Conservation (phyloP, 2,888 invertebrate species). For the Callyntrura guangdongensis region DNA sequence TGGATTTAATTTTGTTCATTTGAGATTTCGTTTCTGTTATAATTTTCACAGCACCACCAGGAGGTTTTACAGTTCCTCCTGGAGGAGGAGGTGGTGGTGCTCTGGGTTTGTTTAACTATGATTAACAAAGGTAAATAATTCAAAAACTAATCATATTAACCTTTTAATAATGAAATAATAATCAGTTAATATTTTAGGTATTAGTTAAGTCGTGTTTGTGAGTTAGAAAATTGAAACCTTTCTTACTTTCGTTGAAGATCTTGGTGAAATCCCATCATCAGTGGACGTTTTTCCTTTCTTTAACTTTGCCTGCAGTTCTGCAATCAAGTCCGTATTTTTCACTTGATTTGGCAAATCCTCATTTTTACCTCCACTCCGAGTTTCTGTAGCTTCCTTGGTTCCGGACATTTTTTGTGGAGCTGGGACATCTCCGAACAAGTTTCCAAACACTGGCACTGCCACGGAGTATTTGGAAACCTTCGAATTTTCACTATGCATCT, state of each 20-base stretch:
- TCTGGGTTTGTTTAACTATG: conserved; percentile 82
- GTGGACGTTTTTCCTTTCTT: conserved; percentile 75
- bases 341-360: conserved; percentile 83
- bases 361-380: background rate
- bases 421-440: conserved; percentile 55
- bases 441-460: conserved; percentile 58
- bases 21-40: background rate
- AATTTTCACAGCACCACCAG: conserved; percentile 77
- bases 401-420: background rate
- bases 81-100: conserved; percentile 84
- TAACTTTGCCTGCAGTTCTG: conserved; percentile 84
- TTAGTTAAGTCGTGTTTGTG: no score
- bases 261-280: conserved; percentile 44
- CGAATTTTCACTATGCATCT: conserved; percentile 58
- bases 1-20: background rate
- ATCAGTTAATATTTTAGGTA: no score
- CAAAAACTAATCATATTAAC: conserved; percentile 28
- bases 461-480: conserved; percentile 29
- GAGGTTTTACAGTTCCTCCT: conserved; percentile 40
- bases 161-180: background rate
- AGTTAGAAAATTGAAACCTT: no score
- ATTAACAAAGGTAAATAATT: conserved; percentile 15
- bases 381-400: conserved; percentile 18
- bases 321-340: conserved; percentile 83
- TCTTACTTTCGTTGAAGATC: conserved; percentile 72